Conservation (phyloP, 2,888 invertebrate genomes). For the Craniophora ligustri region DNA sequence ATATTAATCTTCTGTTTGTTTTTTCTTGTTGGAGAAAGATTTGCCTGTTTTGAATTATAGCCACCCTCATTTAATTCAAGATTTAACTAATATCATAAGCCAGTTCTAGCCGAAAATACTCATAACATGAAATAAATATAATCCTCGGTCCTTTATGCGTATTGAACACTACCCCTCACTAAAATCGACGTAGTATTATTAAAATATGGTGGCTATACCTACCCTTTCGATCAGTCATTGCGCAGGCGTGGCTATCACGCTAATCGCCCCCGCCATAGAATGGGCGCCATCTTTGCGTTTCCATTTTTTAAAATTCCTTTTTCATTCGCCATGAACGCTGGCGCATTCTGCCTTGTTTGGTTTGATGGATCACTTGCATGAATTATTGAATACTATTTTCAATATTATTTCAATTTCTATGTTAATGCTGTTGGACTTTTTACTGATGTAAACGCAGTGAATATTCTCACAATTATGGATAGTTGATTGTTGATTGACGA, state of each 20-base stretch:
- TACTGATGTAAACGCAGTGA: conserved; percentile 2
- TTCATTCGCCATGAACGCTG: conserved; percentile 64
- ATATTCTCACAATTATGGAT: conserved; percentile 31
- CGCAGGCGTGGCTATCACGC: conserved; percentile 75
- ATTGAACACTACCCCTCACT: conserved; percentile 29
- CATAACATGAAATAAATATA: conserved; percentile 32
- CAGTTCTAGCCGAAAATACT: conserved; percentile 7
- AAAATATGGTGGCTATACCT: conserved; percentile 49
- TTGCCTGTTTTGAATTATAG: background rate
- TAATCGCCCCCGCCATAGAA: conserved; percentile 74
- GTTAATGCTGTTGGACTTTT: conserved; percentile 17
- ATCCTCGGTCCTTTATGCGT: conserved; percentile 32
- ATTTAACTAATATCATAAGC: conserved; percentile 9
- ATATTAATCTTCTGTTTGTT: too few relatives aligned
- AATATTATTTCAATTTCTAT: conserved; percentile 42
- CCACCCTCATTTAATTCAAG: background rate
- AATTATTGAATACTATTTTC: conserved; percentile 49
- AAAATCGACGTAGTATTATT: conserved; percentile 37
- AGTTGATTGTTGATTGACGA: conserved; percentile 15
- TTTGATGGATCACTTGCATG: conserved; percentile 58
- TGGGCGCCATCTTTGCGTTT: conserved; percentile 76
- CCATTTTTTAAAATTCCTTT: conserved; percentile 64
- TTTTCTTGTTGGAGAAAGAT: too few relatives aligned
- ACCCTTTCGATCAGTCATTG: conserved; percentile 53
- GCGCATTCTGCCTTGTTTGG: conserved; percentile 68